Evolutionary conservation across 2,797 vertebrate species (phyloP), one percentile per base, ranked within the genome.

Genomic region (Esox lucius): DNA sequence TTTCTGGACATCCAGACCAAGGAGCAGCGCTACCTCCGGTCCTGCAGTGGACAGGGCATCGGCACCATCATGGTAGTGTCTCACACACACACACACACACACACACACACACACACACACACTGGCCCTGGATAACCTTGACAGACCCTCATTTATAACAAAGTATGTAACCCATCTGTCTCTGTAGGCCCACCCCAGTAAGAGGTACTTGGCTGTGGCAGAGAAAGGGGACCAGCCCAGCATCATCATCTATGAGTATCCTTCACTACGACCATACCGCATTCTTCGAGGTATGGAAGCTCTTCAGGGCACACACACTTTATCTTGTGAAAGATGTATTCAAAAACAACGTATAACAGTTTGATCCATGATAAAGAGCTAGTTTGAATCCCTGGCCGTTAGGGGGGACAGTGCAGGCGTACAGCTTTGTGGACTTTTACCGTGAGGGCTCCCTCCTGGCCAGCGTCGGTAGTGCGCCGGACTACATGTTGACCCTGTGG

Each of bases 401-500:
- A 99, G 97, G 93, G 12, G 97, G 97, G 19, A 94, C 97, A 42
- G 91, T 91, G 56, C 64, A 48, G 72, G 91, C 86, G 0, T 99
- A 96, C 84, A 93, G 93, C 77, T 96, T 77, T 68, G 89, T 96
- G 81, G 92, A 96, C 82, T 99, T 98, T 81, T 97, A 95, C 81
- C 2, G 0, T 0, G 89, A 91, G 0, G 97, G 98, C 62, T 90
- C 80, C 33, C 85, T 98, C 81, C 88, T 99, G 86, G 97, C 95
- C 72, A 96, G 95, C 16, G 90, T 98, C 77, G 96, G 97, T 1
- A 83, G 92, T 48, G 86, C 85, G 8, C 96, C 97, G 0, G 97
- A 98, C 86, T 95, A 94, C 81, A 97, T 92, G 85, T 76, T 98
- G 84, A 97, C 95, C 0, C 86, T 99, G 72, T 99, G 98, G 98